These are phyloP conservation scores for Trachelus iudaicus DNA, from an alignment of 2,888 invertebrate genomes.

Conservation along the genomic window DNA sequence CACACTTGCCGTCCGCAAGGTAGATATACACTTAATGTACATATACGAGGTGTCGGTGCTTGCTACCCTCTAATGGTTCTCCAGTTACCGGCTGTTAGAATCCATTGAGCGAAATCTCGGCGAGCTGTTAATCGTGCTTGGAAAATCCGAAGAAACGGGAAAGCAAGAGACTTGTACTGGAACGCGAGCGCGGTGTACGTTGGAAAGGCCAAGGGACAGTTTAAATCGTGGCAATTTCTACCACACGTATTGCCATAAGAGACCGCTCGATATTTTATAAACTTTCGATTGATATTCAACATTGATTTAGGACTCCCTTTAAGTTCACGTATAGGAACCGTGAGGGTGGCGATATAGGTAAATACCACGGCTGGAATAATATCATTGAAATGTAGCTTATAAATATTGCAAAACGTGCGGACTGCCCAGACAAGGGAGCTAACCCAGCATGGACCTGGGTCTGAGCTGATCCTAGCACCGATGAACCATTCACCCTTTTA, in stretches of 20 bases:
- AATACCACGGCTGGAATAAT: slow-evolving; percentile 43
- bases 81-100: neutral
- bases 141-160: neutral
- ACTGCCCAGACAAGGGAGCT: slow-evolving; percentile 14
- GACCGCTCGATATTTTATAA: neutral
- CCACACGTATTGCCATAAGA: neutral
- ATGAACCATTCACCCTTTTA: slow-evolving; percentile 43
- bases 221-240: neutral
- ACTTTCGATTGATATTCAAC: neutral
- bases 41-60: neutral
- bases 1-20: slow-evolving; percentile 14
- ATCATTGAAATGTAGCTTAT: slow-evolving; percentile 52
- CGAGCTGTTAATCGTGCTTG: neutral
- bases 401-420: slow-evolving; percentile 49
- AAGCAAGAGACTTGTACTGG: neutral
- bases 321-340: neutral
- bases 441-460: slow-evolving; percentile 15
- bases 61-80: neutral
- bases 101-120: neutral
- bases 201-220: neutral
- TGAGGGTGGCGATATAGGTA: slow-evolving; percentile 3
- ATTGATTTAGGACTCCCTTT: neutral
- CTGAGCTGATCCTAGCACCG: slow-evolving; percentile 46
- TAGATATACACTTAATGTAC: too few relatives aligned
- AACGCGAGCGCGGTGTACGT: neutral